A percentile compares a stretch with the other conserved stretches of the same genome.
phyloP scores from a whole-genome alignment of 2,888 invertebrate genomes.

The Thecocarcelia acutangulata region DNA sequence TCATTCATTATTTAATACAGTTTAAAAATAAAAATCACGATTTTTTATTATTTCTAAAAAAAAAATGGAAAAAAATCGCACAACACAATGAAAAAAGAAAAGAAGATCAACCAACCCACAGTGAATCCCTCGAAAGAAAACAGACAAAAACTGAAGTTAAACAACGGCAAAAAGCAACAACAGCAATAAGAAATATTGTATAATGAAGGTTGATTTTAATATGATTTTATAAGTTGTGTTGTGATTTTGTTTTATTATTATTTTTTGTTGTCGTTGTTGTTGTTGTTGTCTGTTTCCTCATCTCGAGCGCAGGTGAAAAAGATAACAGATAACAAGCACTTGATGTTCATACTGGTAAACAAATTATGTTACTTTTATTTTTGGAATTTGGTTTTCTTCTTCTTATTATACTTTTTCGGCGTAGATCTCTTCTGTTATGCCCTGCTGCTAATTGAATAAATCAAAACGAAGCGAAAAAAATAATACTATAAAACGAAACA shows the following conservation, averaged over 20 bases:
- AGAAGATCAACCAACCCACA: slow-evolving; percentile 61
- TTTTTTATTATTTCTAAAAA: slow-evolving; percentile 37
- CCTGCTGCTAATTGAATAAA: slow-evolving; percentile 64
- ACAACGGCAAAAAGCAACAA: slow-evolving; percentile 38
- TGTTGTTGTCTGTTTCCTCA: slow-evolving; percentile 37
- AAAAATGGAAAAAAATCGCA: slow-evolving; percentile 1
- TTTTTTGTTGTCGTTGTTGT: slow-evolving; percentile 30
- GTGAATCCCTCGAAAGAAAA: slow-evolving; percentile 56
- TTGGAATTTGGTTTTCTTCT: slow-evolving; percentile 21
- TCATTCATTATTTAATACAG: slow-evolving; percentile 52
- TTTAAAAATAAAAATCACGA: slow-evolving; percentile 64
- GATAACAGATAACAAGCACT: slow-evolving; percentile 65
- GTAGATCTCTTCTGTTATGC: slow-evolving; percentile 17
- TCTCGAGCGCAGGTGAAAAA: slow-evolving; percentile 60
- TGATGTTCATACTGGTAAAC: slow-evolving; percentile 54
- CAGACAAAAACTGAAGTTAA: slow-evolving; percentile 27
- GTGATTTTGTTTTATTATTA: neutral
- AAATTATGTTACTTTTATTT: slow-evolving; percentile 61
- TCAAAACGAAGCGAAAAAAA: slow-evolving; percentile 39
- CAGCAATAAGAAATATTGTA: slow-evolving; percentile 28
- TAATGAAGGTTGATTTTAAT: slow-evolving; percentile 57
- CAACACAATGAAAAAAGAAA: slow-evolving; percentile 27
- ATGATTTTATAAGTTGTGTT: slow-evolving; percentile 37
- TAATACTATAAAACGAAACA: slow-evolving; percentile 44
- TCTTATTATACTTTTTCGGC: slow-evolving; percentile 34